A percentile compares a stretch with the other conserved stretches of the same genome.
These are phyloP conservation scores for Scaptodrosophila lebanonensis DNA, from an alignment of 1,140 invertebrate genomes.

Conservation along the genomic window DNA sequence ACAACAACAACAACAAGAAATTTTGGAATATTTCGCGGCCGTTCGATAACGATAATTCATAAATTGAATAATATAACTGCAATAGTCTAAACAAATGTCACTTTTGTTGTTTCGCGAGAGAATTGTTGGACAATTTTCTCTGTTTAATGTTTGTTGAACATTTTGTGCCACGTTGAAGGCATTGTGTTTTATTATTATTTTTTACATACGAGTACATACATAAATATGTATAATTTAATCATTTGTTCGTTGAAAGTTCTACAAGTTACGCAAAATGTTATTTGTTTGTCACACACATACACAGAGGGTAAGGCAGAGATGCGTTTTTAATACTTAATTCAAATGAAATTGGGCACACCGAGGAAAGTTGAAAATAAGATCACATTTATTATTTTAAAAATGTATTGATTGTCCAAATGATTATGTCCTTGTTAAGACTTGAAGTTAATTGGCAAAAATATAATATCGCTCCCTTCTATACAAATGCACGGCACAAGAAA, in stretches of 20 bases:
- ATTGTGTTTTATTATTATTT: conserved; percentile 18
- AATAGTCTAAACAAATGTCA: conserved; percentile 25
- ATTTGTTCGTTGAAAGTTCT: conserved; percentile 51
- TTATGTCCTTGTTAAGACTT: no score
- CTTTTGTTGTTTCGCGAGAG: conserved; percentile 25
- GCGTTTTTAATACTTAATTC: no score
- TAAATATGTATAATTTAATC: no score
- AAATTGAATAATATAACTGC: conserved; percentile 12
- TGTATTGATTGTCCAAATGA: no score
- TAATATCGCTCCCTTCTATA: no score
- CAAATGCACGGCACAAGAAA: no score
- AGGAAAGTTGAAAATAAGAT: no score
- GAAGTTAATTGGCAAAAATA: no score
- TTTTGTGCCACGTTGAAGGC: conserved; percentile 43
- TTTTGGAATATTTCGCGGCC: conserved; percentile 8
- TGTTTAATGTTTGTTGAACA: conserved; percentile 59
- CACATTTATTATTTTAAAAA: no score
- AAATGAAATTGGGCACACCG: no score
- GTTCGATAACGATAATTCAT: conserved; percentile 14
- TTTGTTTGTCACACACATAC: conserved; percentile 41
- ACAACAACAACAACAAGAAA: neutral
- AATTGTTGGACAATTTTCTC: conserved; percentile 23
- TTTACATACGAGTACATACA: no score
- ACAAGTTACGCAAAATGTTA: conserved; percentile 57
- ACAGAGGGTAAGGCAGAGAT: conserved; percentile 24